A percentile compares a stretch with the other conserved stretches of the same genome.
These are phyloP conservation scores for Acanthosepion pharaonis DNA, from an alignment of 2,888 invertebrate species.

Conservation along the genomic window DNA sequence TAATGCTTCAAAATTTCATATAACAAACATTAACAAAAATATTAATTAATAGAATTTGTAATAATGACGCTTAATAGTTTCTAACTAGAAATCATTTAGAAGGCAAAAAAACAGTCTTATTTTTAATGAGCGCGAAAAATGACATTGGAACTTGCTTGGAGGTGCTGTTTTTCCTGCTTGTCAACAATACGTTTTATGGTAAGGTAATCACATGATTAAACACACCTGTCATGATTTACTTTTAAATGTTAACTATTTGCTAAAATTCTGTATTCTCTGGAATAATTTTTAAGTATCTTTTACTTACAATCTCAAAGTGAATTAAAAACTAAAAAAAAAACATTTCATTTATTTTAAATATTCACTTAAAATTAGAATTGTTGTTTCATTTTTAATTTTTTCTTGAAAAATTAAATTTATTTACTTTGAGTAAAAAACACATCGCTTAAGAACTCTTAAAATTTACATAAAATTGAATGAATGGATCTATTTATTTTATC, in stretches of 20 bases:
- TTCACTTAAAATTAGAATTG: background rate
- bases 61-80: too few relatives aligned
- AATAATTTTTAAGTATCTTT: too few relatives aligned
- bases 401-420: background rate
- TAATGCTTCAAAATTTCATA: too few relatives aligned
- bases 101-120: too few relatives aligned
- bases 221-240: background rate
- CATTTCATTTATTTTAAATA: too few relatives aligned
- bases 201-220: background rate
- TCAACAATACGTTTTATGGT: constrained; percentile 33
- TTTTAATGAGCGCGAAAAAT: background rate
- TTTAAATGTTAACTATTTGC: background rate
- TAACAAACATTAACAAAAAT: too few relatives aligned
- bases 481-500: background rate
- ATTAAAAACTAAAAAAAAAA: background rate
- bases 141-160: background rate
- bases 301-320: too few relatives aligned
- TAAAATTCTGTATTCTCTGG: background rate
- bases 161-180: background rate
- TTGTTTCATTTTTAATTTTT: background rate
- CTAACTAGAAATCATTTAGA: too few relatives aligned
- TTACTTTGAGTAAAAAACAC: too few relatives aligned
- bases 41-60: too few relatives aligned
- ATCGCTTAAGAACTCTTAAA: background rate
- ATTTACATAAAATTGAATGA: background rate